These are phyloP conservation scores for Cardiocondyla obscurior DNA, from an alignment of 1,140 invertebrate species.

Conservation along the genomic window DNA sequence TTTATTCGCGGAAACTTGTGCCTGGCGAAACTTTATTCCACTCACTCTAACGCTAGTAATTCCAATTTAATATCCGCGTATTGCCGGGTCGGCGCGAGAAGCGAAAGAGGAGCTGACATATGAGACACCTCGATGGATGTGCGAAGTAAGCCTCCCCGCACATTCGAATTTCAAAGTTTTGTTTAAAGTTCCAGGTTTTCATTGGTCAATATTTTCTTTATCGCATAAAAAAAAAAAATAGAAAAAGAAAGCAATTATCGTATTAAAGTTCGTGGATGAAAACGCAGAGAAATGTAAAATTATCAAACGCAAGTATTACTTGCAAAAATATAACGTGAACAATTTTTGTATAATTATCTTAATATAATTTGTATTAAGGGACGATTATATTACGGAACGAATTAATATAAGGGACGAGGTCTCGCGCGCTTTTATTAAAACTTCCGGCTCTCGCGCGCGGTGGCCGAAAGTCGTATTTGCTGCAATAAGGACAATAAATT, in stretches of 20 bases:
- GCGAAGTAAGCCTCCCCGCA: too few relatives aligned
- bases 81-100: constrained; percentile 33
- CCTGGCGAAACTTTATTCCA: constrained; percentile 32
- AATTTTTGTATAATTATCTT: too few relatives aligned
- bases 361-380: too few relatives aligned
- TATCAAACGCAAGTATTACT: neutral
- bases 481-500: constrained; percentile 59
- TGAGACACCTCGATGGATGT: constrained; percentile 25
- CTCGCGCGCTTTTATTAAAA: neutral
- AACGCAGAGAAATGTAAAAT: neutral
- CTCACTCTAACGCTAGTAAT: constrained; percentile 37
- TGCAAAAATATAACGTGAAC: too few relatives aligned
- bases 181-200: too few relatives aligned
- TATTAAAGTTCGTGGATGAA: neutral
- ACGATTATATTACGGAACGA: too few relatives aligned
- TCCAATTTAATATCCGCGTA: constrained; percentile 48
- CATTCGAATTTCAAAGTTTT: too few relatives aligned
- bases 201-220: neutral
- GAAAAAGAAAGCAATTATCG: neutral
- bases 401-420: too few relatives aligned
- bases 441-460: neutral
- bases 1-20: constrained; percentile 26
- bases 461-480: neutral
- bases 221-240: neutral
- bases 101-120: constrained; percentile 2